Base-by-base conservation (phyloP, 2,797 vertebrate species). In the Apodemus agrarius region DNA sequence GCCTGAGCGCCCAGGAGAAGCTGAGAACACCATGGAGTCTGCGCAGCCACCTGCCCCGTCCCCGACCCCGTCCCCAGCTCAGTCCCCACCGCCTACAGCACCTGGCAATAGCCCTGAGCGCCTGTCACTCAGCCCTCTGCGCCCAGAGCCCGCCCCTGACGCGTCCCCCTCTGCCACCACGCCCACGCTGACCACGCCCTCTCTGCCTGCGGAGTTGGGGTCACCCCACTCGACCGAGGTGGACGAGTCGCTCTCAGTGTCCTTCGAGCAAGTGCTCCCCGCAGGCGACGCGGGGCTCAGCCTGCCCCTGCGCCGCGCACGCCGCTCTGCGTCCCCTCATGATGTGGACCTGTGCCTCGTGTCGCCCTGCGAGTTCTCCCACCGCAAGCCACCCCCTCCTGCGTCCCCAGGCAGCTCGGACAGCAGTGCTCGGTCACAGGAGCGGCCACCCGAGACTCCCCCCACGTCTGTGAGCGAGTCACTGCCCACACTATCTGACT, bases 271-370 rank as follows among this genome's bases (percentile, higher is more conserved):
- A 90, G 98, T 99, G 2, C 98, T 99, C 40, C 99, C 99, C 0
- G 98, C 98, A 0, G 24, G 97, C 3, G 98, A 98, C 76, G 82
- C 97, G 0, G 99, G 99, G 8, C 97, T 99, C 97, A 98, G 99
- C 1, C 98, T 99, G 83, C 99, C 99, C 0, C 96, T 99, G 93
- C 98, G 97, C 4, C 96, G 98, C 2, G 96, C 97, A 0, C 95
- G 97, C 0, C 98, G 99, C 31, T 98, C 98, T 0, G 98, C 98
- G 22, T 99, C 99, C 0, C 99, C 99, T 6, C 99, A 99, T 2
- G 99, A 99, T 0, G 99, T 99, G 0, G 99, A 99, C 91, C 98
- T 99, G 40, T 99, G 99, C 96, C 97, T 99, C 91, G 99, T 99
- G 78, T 99, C 99, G 0, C 99, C 99, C 2, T 99, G 99, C 13